phyloP scores from a whole-genome alignment of 1,140 invertebrate genomes.

The Drosophila eugracilis region DNA sequence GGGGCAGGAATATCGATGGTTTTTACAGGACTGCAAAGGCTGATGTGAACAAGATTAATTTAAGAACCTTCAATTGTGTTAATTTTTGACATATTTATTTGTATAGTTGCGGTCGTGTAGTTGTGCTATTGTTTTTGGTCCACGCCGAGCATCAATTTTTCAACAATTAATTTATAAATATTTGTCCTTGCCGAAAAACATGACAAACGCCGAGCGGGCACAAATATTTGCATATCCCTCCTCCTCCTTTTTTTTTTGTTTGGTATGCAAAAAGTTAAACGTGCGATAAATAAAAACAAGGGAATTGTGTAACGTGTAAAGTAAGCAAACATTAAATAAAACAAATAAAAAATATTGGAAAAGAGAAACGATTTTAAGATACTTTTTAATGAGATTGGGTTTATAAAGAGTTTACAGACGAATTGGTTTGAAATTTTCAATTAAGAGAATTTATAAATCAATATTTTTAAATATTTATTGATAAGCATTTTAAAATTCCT shows the following conservation, averaged over 20 bases:
- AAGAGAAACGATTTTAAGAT: neutral
- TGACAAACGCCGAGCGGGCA: conserved; percentile 37
- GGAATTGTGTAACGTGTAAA: conserved; percentile 41
- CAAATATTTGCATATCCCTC: conserved; percentile 51
- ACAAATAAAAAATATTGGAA: neutral
- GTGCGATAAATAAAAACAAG: conserved; percentile 24
- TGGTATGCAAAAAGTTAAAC: conserved; percentile 47
- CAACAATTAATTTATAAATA: conserved; percentile 63
- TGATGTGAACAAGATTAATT: conserved; percentile 10
- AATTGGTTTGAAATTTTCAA: too few species aligned
- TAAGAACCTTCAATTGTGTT: conserved; percentile 59
- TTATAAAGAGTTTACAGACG: too few species aligned
- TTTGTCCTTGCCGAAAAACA: conserved; percentile 57
- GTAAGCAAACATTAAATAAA: conserved; percentile 26
- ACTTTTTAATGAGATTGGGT: neutral
- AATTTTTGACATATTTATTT: conserved; percentile 59
- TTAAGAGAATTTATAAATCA: too few species aligned
- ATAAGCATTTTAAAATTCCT: neutral
- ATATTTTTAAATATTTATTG: neutral
- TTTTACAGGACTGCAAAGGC: neutral
- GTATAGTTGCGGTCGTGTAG: conserved; percentile 11
- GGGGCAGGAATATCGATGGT: conserved; percentile 12
- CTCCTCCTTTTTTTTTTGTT: too few species aligned
- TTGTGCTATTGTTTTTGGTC: conserved; percentile 19
- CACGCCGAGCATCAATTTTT: conserved; percentile 46